Evolutionary conservation across 2,888 invertebrate genomes (phyloP).

Genomic region (Apamea monoglypha): DNA sequence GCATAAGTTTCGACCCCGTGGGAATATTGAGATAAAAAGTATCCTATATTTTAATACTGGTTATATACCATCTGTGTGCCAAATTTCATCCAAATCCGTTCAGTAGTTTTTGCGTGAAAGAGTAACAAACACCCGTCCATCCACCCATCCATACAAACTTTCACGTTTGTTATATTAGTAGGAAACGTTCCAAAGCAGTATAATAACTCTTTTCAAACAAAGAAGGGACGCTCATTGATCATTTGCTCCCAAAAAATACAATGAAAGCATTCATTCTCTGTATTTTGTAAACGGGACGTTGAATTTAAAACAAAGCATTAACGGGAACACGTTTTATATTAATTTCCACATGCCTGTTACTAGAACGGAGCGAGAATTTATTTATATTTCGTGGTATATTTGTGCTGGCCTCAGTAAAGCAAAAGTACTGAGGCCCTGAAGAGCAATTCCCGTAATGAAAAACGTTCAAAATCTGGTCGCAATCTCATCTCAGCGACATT

Average conservation of each 20-base stretch:
- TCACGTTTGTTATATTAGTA: too few species aligned
- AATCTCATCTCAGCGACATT: too few species aligned
- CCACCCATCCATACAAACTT: too few species aligned
- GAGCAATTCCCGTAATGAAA: neutral
- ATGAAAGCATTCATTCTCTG: neutral
- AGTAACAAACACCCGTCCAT: too few species aligned
- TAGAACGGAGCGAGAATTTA: neutral
- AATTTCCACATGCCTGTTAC: neutral
- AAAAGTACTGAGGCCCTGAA: neutral
- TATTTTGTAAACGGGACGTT: neutral
- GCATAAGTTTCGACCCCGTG: too few species aligned
- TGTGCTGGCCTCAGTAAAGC: neutral
- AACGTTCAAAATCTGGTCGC: too few species aligned
- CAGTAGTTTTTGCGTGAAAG: too few species aligned
- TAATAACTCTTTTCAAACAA: neutral
- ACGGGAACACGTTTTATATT: neutral
- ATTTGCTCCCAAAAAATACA: neutral
- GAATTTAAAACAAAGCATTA: neutral
- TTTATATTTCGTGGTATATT: neutral
- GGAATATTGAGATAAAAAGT: too few species aligned
- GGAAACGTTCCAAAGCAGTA: neutral
- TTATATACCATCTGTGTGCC: too few species aligned
- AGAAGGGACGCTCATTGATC: neutral
- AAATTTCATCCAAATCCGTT: too few species aligned
- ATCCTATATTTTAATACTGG: too few species aligned